Conservation (phyloP, 2,113 vertebrate genomes). For the Cnemophilus loriae region DNA sequence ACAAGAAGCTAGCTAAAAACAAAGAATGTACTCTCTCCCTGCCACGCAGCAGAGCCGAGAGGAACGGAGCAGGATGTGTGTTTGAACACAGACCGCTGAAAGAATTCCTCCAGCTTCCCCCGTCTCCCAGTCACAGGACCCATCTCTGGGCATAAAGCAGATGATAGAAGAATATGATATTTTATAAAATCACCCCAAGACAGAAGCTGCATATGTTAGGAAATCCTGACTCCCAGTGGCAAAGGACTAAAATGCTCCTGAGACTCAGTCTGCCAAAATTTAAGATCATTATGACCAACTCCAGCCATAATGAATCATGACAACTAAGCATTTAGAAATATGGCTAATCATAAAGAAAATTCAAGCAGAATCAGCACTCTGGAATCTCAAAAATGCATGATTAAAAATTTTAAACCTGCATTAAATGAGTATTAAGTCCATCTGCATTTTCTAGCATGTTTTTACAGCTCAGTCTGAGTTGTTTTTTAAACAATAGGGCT, state of each 20-base stretch:
- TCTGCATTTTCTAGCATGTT: neutral
- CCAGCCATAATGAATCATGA: rapidly evolving
- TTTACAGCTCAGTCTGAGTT: neutral
- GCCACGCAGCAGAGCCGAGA: too few species aligned
- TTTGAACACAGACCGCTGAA: too few species aligned
- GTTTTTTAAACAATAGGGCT: neutral
- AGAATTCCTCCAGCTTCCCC: too few species aligned
- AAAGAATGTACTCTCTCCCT: too few species aligned
- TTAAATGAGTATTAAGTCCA: neutral
- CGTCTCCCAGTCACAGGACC: too few species aligned
- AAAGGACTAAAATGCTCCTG: neutral
- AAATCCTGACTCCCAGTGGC: slow-evolving; percentile 49
- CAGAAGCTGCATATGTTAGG: neutral
- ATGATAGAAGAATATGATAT: too few species aligned
- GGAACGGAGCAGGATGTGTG: too few species aligned
- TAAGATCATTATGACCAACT: neutral
- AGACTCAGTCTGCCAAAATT: neutral
- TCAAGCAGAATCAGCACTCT: neutral
- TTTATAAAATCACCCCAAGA: too few species aligned
- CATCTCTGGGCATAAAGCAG: too few species aligned
- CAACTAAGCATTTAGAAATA: neutral
- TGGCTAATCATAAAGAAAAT: neutral
- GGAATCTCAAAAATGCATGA: neutral
- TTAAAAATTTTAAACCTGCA: neutral
- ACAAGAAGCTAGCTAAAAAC: too few species aligned